Evolutionary conservation across 2,888 invertebrate genomes (phyloP).

Genomic region (Dioctria rufipes): DNA sequence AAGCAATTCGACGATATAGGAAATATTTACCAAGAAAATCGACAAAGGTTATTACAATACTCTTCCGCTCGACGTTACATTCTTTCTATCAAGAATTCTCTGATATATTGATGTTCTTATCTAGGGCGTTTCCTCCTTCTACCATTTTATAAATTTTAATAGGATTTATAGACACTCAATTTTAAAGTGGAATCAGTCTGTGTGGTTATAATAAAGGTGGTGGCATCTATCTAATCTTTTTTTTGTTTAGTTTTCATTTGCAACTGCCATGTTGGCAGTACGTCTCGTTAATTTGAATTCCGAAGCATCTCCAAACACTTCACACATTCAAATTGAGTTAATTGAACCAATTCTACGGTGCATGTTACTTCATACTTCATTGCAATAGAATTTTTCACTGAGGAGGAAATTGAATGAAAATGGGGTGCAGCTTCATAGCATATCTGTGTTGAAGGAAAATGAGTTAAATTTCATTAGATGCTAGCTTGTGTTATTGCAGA

Average conservation of each 20-base stretch:
- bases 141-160: neutral
- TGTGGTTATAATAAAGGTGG: neutral
- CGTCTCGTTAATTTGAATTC: constrained; percentile 74
- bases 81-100: neutral
- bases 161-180: neutral
- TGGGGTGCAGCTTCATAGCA: constrained; percentile 67
- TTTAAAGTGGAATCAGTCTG: neutral
- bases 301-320: constrained; percentile 76
- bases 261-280: constrained; percentile 74
- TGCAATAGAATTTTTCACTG: constrained; percentile 66
- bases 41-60: neutral
- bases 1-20: neutral
- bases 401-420: constrained; percentile 66
- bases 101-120: neutral
- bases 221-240: neutral
- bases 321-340: constrained; percentile 73
- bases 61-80: neutral
- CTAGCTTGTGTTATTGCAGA: too few relatives aligned
- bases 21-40: neutral
- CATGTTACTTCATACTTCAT: constrained; percentile 68
- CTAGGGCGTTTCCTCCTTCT: neutral
- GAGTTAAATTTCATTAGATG: constrained; percentile 57
- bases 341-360: constrained; percentile 66
- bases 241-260: constrained; percentile 70
- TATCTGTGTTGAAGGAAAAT: too few relatives aligned